Percentiles rank a stretch among this genome's conserved stretches.
These are phyloP conservation scores for Illadopsis cleaveri DNA, from an alignment of 2,113 vertebrate genomes.

Conservation along the genomic window DNA sequence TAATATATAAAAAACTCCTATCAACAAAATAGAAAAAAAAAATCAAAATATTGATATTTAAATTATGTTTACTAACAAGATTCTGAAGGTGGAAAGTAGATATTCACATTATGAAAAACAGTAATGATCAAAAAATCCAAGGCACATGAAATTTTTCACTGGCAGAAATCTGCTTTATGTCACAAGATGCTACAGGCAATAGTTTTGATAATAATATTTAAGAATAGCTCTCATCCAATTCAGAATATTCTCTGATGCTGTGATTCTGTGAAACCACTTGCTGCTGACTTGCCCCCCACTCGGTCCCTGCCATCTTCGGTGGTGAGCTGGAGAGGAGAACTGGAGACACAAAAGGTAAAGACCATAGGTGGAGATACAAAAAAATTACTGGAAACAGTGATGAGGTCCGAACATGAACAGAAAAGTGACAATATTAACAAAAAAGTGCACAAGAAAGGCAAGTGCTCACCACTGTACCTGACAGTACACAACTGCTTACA, in stretches of 20 bases:
- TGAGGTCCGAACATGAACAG: neutral
- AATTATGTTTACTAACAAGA: neutral
- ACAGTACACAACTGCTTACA: neutral
- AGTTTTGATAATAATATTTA: neutral
- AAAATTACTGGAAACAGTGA: neutral
- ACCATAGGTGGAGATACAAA: fast-evolving
- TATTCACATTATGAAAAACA: neutral
- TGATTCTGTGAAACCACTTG: fast-evolving
- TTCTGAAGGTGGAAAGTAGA: neutral
- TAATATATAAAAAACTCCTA: neutral
- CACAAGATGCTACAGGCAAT: neutral
- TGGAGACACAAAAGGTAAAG: neutral
- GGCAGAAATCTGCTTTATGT: neutral
- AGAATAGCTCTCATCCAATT: fast-evolving
- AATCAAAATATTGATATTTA: neutral
- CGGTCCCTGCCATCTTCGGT: neutral
- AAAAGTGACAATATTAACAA: neutral
- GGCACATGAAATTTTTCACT: neutral
- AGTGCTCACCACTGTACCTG: neutral
- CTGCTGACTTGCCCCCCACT: neutral
- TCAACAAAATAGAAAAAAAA: neutral
- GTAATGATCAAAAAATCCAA: neutral
- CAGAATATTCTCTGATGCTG: too few relatives aligned
- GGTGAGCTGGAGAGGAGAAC: neutral
- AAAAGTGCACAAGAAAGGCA: neutral